phyloP scores from a whole-genome alignment of 2,888 invertebrate genomes.

The Xestoiulus laeticollis region DNA sequence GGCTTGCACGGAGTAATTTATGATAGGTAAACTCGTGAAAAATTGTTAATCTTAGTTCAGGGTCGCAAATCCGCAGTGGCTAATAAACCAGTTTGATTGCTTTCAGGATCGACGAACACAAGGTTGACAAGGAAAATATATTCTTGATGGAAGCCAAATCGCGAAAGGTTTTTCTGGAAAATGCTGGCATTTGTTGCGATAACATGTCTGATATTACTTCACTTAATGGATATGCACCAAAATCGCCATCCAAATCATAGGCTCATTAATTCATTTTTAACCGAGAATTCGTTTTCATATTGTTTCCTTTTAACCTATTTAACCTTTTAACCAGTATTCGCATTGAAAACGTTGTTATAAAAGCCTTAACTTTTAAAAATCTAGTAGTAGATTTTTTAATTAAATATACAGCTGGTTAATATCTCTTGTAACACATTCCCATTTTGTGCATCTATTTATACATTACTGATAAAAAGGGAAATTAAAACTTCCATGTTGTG shows the following conservation, averaged over 20 bases:
- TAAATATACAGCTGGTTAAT: too few species aligned
- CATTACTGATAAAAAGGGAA: too few species aligned
- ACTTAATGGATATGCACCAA: neutral
- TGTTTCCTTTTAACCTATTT: slow-evolving; percentile 10
- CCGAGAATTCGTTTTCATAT: neutral
- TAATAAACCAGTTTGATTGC: neutral
- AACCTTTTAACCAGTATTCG: neutral
- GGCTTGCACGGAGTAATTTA: slow-evolving; percentile 97
- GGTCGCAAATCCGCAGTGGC: neutral
- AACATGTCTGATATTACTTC: neutral
- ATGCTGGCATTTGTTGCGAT: neutral
- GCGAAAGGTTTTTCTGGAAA: neutral
- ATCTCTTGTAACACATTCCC: too few species aligned
- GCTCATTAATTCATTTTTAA: neutral
- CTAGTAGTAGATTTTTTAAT: too few species aligned
- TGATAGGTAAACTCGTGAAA: slow-evolving; percentile 72
- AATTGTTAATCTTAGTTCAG: neutral
- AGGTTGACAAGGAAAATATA: slow-evolving; percentile 44
- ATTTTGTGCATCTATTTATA: too few species aligned
- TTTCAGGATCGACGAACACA: slow-evolving; percentile 48
- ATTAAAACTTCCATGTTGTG: too few species aligned
- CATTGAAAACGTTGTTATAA: neutral
- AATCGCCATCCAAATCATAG: neutral
- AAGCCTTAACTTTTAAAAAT: neutral
- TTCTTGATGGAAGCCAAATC: slow-evolving; percentile 50